A percentile compares a stretch with the other conserved stretches of the same genome.
These are phyloP conservation scores for Mastacembelus armatus DNA, from an alignment of 2,797 vertebrate genomes.

Conservation along the genomic window DNA sequence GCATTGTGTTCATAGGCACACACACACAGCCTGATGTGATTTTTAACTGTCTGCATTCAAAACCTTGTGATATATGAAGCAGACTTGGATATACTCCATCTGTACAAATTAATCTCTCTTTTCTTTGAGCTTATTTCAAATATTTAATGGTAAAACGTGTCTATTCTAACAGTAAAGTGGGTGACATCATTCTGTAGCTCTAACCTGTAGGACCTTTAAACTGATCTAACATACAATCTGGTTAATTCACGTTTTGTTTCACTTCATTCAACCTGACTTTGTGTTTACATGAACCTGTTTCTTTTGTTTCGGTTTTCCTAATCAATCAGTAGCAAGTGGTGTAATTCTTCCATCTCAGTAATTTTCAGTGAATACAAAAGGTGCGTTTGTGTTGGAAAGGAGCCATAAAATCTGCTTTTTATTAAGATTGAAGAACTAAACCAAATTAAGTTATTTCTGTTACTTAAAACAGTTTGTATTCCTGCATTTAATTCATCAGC, in stretches of 20 bases:
- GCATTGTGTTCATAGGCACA: too few species aligned
- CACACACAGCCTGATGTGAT: constrained; percentile 2
- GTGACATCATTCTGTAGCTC: not conserved
- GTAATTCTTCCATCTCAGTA: not conserved
- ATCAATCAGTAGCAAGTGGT: not conserved
- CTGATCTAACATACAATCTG: too few species aligned
- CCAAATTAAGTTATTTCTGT: not conserved
- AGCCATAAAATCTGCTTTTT: not conserved
- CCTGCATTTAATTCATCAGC: too few species aligned
- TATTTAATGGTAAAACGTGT: too few species aligned
- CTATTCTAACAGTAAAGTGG: too few species aligned
- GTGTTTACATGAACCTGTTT: not conserved
- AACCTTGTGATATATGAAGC: not conserved
- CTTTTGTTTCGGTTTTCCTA: not conserved
- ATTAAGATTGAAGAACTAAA: not conserved
- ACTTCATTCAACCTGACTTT: not conserved
- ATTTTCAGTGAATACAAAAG: too few species aligned
- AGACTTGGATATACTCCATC: not conserved
- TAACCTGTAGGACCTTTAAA: too few species aligned
- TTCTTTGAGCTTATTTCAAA: too few species aligned
- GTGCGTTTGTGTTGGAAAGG: not conserved
- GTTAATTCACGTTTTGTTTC: too few species aligned
- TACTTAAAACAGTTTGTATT: not conserved
- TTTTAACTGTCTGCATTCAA: constrained; percentile 6
- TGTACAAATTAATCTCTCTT: too few species aligned